Evolutionary conservation across 2,113 vertebrate species (phyloP).

Genomic region (Albula glossodonta): DNA sequence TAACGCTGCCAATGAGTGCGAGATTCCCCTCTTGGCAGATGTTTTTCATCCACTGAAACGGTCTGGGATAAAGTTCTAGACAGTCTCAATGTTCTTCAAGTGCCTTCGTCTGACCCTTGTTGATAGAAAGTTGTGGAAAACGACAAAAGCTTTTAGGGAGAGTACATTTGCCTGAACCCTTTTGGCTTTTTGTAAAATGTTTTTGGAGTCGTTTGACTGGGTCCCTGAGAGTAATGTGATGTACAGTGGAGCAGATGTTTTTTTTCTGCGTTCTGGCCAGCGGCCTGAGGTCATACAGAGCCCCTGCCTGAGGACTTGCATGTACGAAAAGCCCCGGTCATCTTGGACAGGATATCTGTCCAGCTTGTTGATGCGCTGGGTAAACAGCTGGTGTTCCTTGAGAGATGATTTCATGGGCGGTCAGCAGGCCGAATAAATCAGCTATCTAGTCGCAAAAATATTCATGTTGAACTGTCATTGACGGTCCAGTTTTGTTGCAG

Average conservation of each 20-base stretch:
- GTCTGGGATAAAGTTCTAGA: neutral
- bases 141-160: too few species aligned
- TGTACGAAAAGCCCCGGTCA: constrained; percentile 26
- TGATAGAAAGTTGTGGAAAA: too few species aligned
- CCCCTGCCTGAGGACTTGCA: constrained; percentile 8
- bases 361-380: constrained; percentile 12
- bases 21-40: neutral
- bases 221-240: too few species aligned
- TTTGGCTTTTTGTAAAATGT: too few species aligned
- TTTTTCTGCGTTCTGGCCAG: neutral
- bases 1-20: neutral
- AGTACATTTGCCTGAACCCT: too few species aligned
- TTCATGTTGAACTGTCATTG: neutral
- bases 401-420: constrained; percentile 3
- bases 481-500: neutral
- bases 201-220: too few species aligned
- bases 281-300: constrained; percentile 3
- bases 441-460: neutral
- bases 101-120: too few species aligned
- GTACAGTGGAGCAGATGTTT: too few species aligned
- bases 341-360: constrained; percentile 13
- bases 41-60: neutral
- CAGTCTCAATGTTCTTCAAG: too few species aligned
- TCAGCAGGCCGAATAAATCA: neutral
- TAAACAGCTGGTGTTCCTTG: constrained; percentile 32